Evolutionary conservation across 2,888 invertebrate species (phyloP), one percentile per base, ranked within the genome.

Genomic region (Auanema sp.): DNA sequence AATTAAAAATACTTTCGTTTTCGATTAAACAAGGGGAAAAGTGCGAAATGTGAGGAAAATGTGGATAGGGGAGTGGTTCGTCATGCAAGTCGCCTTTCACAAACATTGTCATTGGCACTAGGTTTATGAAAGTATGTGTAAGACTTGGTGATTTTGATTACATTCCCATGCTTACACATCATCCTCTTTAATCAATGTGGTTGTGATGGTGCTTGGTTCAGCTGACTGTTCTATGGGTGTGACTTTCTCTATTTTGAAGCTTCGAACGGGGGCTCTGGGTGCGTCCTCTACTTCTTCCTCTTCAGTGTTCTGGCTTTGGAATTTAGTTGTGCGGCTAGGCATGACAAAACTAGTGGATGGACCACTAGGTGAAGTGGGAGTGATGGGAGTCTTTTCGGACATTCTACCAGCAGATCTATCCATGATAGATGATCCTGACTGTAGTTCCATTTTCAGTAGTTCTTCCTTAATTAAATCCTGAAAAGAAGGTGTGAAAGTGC

Each of bases 401-500:
- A 21, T 42, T 2, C 21, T 16, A 12, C 24, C 25, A 14, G 21
- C 8, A 18, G 71, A 69, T 23, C 60, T 66, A 50, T 33, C 33
- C 33, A 8, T 33, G 3, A 33, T 8, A 33, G 33, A 33, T 5
- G 33, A 33, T 33, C 33, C 33, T 5, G 4, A 3, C 33, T 33
- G 33, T 42, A 73, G 63, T 56, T 73, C 73, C 41, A 70, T 65
- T 59, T 73, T 73, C 49, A 73, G 63, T 57, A 73, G 67, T 62
- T 73, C 73, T 55, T 73, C 73, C 33, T 69, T 68, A 50, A 73
- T 69, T 40, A 73, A 64, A 21, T 64, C 65, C 73, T 73, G 56
- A 50, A 63, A 60, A 23, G 40, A 56, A 50, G 55, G 18, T 41
- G 47, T n/a, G 10, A 5, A 57, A 47, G 16, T 21, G 47, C 47